Conservation (phyloP, 2,888 invertebrate genomes). For the Temnothorax rugatulus region DNA sequence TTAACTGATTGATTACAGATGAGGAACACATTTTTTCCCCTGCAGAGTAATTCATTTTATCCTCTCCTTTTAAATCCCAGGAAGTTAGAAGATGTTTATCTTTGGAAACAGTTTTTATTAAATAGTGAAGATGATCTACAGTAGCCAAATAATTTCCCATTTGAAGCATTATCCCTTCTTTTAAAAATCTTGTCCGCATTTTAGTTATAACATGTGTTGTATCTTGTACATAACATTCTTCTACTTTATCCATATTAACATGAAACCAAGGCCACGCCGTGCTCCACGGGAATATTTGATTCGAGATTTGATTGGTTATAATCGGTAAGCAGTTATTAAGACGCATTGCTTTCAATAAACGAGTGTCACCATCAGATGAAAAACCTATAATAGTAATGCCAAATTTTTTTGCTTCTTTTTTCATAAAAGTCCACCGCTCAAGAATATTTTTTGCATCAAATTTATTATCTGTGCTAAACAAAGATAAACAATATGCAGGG, state of each 20-base stretch:
- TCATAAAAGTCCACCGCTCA: neutral
- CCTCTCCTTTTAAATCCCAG: neutral
- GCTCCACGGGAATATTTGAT: neutral
- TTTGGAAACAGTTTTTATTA: neutral
- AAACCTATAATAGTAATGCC: neutral
- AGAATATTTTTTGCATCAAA: neutral
- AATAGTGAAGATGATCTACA: constrained; percentile 1
- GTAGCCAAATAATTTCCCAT: constrained; percentile 20
- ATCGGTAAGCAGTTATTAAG: neutral
- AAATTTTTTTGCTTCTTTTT: constrained; percentile 18
- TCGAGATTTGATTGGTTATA: neutral
- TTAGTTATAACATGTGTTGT: constrained; percentile 21
- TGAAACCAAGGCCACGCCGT: neutral
- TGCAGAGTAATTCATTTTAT: neutral
- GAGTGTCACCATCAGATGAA: constrained; percentile 6
- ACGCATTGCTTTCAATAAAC: constrained; percentile 11
- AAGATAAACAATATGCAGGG: constrained; percentile 4
- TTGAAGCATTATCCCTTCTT: constrained; percentile 11
- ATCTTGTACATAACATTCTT: constrained; percentile 14
- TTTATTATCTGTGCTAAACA: constrained; percentile 14
- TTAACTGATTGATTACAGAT: neutral
- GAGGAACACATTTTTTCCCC: neutral
- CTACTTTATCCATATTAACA: neutral
- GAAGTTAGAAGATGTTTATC: constrained; percentile 16
- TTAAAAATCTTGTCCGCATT: neutral